These are phyloP conservation scores for Pseudeuparius sepicola DNA, from an alignment of 2,888 invertebrate genomes.

Conservation along the genomic window DNA sequence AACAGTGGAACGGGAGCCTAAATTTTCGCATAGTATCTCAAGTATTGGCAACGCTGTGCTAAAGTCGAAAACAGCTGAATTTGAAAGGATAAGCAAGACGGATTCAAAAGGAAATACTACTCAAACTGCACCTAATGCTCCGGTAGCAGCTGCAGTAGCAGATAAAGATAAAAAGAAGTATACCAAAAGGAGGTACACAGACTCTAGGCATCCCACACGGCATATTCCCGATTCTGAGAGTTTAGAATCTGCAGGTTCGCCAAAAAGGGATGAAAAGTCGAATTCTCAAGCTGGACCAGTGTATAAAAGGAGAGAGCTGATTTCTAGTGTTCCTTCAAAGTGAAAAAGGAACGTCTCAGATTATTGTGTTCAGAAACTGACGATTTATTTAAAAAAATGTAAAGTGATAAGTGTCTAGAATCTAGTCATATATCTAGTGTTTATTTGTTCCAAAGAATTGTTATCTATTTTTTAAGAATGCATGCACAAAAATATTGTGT, in stretches of 20 bases:
- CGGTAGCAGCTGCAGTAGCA: conserved; percentile 22
- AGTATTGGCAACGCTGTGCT: conserved; percentile 57
- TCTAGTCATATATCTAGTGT: conserved; percentile 27
- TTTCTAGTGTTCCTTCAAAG: conserved; percentile 58
- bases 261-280: conserved; percentile 24
- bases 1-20: conserved; percentile 33
- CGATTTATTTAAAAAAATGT: conserved; percentile 21
- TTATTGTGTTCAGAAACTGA: conserved; percentile 26
- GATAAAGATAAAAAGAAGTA: conserved; percentile 48
- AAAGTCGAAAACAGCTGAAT: conserved; percentile 57
- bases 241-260: conserved; percentile 32
- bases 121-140: conserved; percentile 32
- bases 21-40: conserved; percentile 48
- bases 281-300: conserved; percentile 42
- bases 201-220: conserved; percentile 48
- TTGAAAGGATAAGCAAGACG: conserved; percentile 49
- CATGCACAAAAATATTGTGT: too few relatives aligned
- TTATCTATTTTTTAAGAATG: conserved; percentile 31
- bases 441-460: conserved; percentile 25
- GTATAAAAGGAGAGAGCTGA: conserved; percentile 72
- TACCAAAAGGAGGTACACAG: conserved; percentile 50
- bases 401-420: conserved; percentile 26
- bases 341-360: conserved; percentile 18
- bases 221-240: conserved; percentile 47
- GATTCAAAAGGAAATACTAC: conserved; percentile 41